These are phyloP conservation scores for Coelopa pilipes DNA, from an alignment of 2,888 invertebrate species.

Conservation along the genomic window DNA sequence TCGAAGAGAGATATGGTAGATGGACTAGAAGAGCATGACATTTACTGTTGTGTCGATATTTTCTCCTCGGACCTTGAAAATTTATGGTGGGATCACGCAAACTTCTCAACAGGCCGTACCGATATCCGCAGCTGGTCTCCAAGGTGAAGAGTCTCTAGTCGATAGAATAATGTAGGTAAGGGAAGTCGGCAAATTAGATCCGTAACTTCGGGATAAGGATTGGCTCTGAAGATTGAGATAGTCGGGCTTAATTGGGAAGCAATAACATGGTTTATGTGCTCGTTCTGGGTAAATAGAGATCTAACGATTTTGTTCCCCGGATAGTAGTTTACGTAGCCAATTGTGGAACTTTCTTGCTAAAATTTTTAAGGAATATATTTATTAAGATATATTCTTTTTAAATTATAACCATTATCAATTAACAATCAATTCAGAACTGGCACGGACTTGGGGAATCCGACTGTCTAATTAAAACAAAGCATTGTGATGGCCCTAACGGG, in stretches of 20 bases:
- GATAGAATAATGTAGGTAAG: slow-evolving; percentile 36
- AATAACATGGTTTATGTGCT: slow-evolving; percentile 60
- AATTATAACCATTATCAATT: slow-evolving; percentile 32
- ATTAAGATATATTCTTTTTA: slow-evolving; percentile 38
- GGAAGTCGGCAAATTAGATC: slow-evolving; percentile 49
- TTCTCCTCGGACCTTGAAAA: slow-evolving; percentile 28
- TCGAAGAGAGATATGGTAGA: slow-evolving; percentile 29
- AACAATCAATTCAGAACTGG: slow-evolving; percentile 71
- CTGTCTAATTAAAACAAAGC: slow-evolving; percentile 18
- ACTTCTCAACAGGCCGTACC: slow-evolving; percentile 68
- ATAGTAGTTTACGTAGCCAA: slow-evolving; percentile 47
- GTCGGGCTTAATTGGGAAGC: slow-evolving; percentile 46
- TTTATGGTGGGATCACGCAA: slow-evolving; percentile 39
- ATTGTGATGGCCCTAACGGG: slow-evolving; percentile 23
- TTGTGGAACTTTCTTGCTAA: slow-evolving; percentile 49
- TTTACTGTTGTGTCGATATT: slow-evolving; percentile 33
- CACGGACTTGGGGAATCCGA: slow-evolving; percentile 72
- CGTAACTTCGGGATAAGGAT: slow-evolving; percentile 73
- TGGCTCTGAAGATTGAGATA: slow-evolving; percentile 64
- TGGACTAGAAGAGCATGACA: slow-evolving; percentile 30
- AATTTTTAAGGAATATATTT: slow-evolving; percentile 43
- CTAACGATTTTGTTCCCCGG: slow-evolving; percentile 42
- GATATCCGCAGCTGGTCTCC: slow-evolving; percentile 81
- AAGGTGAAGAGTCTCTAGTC: slow-evolving; percentile 76
- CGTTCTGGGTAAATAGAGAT: slow-evolving; percentile 49